These are phyloP conservation scores for Montipora efflorescens DNA, from an alignment of 64 coral and sea anemone species.

Conservation along the genomic window DNA sequence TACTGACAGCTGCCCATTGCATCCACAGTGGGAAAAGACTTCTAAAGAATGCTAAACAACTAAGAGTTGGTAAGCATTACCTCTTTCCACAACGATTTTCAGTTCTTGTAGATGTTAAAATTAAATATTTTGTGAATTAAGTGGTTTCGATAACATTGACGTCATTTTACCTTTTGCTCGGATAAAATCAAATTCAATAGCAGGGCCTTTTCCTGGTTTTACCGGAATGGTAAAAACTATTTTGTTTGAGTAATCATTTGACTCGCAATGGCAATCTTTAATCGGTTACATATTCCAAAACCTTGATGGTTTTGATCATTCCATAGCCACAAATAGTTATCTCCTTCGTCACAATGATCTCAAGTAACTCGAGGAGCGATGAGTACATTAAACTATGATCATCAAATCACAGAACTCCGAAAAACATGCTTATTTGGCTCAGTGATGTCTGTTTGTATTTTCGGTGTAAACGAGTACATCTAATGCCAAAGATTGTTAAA, in stretches of 20 bases:
- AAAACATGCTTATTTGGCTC: background rate
- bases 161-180: background rate
- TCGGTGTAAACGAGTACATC: background rate
- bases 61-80: constrained; percentile 54
- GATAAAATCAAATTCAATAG: background rate
- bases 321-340: background rate
- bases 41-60: constrained; percentile 43
- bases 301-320: background rate
- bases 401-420: background rate
- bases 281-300: background rate
- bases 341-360: background rate
- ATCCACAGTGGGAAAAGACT: constrained; percentile 65
- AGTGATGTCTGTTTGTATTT: constrained; percentile 29
- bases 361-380: background rate
- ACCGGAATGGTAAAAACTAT: too few species aligned
- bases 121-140: background rate
- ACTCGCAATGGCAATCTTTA: too few species aligned
- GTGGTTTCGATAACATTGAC: background rate
- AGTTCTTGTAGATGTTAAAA: background rate
- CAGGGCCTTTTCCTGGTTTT: too few species aligned
- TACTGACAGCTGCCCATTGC: constrained; percentile 76
- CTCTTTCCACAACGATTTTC: background rate
- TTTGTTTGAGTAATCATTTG: background rate
- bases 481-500: constrained; percentile 33
- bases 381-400: background rate